Conservation (phyloP, 2,888 invertebrate species). For the Drosophila rellima region DNA sequence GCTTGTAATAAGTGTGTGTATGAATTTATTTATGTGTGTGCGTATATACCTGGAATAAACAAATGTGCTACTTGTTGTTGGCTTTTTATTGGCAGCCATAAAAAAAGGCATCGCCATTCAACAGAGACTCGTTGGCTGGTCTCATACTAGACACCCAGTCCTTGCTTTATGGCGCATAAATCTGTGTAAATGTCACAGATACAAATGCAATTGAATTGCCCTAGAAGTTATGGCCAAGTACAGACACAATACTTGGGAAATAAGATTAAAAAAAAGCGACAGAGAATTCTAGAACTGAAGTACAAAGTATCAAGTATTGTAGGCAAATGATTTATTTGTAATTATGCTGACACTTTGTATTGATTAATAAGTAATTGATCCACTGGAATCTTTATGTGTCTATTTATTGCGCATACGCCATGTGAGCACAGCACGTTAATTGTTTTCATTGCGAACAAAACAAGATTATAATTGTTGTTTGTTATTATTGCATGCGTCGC, state of each 20-base stretch:
- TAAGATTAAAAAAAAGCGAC: not conserved
- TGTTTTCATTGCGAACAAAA: constrained; percentile 66
- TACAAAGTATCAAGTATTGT: constrained; percentile 8
- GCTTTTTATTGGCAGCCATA: constrained; percentile 61
- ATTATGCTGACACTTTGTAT: constrained; percentile 38
- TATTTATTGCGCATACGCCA: constrained; percentile 34
- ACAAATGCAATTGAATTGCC: constrained; percentile 58
- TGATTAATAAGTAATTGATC: constrained; percentile 32
- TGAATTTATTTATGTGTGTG: constrained; percentile 1
- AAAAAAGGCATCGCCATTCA: constrained; percentile 39
- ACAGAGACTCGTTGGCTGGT: constrained; percentile 21
- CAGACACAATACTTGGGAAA: constrained; percentile 11
- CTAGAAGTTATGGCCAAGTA: constrained; percentile 45
- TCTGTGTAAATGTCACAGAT: constrained; percentile 63
- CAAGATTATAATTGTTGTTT: constrained; percentile 54
- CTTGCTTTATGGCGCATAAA: constrained; percentile 72
- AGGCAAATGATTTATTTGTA: constrained; percentile 40
- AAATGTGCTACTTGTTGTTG: constrained; percentile 40
- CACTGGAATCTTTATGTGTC: constrained; percentile 10
- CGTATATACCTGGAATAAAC: constrained; percentile 27
- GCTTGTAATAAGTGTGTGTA: constrained; percentile 17
- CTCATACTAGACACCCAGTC: too few species aligned
- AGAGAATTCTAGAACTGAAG: not conserved
- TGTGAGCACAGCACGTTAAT: constrained; percentile 33
- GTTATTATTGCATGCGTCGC: constrained; percentile 7